Evolutionary conservation across 2,888 invertebrate species (phyloP).

Genomic region (Drosophila rubida): DNA sequence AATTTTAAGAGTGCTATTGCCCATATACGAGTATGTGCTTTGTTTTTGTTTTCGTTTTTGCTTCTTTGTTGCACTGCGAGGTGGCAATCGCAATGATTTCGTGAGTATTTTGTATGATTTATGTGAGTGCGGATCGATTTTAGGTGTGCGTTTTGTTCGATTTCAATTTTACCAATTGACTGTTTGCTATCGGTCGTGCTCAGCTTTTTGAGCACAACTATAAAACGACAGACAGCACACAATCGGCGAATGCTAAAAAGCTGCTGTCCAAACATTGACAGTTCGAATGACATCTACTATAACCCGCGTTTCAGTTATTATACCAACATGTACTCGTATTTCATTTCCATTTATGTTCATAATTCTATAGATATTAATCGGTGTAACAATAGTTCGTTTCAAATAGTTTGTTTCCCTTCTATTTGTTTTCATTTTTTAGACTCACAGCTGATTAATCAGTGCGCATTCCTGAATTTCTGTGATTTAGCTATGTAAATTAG

Average conservation of each 20-base stretch:
- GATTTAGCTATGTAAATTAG: no score
- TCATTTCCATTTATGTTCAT: neutral
- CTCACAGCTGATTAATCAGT: no score
- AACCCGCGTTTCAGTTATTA: slow-evolving; percentile 26
- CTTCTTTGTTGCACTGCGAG: slow-evolving; percentile 16
- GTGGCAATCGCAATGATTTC: slow-evolving; percentile 51
- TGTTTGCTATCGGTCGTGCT: slow-evolving; percentile 27
- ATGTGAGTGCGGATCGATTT: slow-evolving; percentile 37
- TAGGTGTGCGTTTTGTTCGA: slow-evolving; percentile 25
- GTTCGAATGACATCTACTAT: slow-evolving; percentile 2
- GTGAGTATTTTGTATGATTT: slow-evolving; percentile 65
- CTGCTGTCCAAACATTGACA: slow-evolving; percentile 8
- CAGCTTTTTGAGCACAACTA: slow-evolving; percentile 45
- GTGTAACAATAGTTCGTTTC: neutral
- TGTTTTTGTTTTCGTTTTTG: slow-evolving; percentile 26
- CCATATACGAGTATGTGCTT: slow-evolving; percentile 10
- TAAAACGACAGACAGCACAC: slow-evolving; percentile 37
- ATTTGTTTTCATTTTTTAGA: no score
- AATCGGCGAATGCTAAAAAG: slow-evolving; percentile 21
- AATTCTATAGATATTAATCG: neutral
- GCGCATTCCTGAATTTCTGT: no score
- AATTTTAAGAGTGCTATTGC: slow-evolving; percentile 66
- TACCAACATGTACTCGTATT: slow-evolving; percentile 1
- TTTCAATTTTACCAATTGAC: slow-evolving; percentile 37
- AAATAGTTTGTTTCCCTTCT: no score